Percentiles rank a stretch among this genome's conserved stretches.
These are phyloP conservation scores for Eulemur albifrons DNA, from an alignment of 2,797 vertebrate genomes.

Conservation along the genomic window DNA sequence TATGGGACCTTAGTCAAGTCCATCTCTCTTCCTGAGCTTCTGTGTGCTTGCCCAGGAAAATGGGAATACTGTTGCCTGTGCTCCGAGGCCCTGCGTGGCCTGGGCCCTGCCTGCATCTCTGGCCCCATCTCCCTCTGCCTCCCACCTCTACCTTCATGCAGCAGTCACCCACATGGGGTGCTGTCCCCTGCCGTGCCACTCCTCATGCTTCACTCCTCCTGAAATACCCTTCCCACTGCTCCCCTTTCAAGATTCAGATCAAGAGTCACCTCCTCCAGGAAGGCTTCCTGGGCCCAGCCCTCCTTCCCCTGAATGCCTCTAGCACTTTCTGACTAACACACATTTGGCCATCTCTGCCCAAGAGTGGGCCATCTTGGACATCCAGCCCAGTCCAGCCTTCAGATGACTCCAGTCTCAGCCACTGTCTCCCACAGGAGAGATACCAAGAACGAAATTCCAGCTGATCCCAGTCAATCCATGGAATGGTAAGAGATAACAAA, in stretches of 20 bases:
- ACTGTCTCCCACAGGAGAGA: neutral
- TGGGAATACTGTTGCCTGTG: neutral
- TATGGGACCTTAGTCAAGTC: neutral
- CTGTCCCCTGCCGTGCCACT: neutral
- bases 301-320: neutral
- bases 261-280: neutral
- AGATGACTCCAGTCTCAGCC: neutral
- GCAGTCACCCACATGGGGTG: no score
- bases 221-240: neutral
- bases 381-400: neutral
- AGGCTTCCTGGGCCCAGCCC: neutral
- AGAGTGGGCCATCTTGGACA: neutral
- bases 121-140: neutral
- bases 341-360: neutral
- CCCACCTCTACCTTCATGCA: neutral
- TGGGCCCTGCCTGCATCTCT: neutral
- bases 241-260: neutral
- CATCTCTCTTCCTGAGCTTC: neutral
- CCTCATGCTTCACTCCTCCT: neutral
- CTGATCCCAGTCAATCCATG: neutral
- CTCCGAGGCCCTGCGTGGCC: neutral
- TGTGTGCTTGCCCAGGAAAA: neutral
- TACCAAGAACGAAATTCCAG: neutral
- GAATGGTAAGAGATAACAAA: neutral
- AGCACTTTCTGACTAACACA: neutral